These are phyloP conservation scores for Atethmia centrago DNA, from an alignment of 2,888 invertebrate species.

Conservation along the genomic window DNA sequence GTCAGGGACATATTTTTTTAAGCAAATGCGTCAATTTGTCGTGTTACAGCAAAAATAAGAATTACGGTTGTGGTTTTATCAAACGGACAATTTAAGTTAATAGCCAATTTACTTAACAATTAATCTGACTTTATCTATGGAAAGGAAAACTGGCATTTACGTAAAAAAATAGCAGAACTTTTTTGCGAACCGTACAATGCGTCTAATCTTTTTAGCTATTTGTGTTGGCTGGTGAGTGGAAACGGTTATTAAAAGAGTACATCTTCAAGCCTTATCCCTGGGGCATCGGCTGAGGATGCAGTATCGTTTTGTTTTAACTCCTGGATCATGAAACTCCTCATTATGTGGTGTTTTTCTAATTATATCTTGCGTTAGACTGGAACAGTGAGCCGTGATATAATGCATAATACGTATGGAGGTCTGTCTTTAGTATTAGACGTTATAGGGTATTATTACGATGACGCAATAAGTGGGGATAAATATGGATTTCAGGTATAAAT, in stretches of 20 bases:
- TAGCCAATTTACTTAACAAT: too few relatives aligned
- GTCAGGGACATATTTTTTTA: neutral
- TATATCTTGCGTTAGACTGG: constrained; percentile 40
- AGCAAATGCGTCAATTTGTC: too few relatives aligned
- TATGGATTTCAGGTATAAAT: neutral
- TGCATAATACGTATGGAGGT: constrained; percentile 24
- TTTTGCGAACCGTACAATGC: constrained; percentile 76
- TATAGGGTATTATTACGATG: neutral
- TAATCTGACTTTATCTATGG: neutral
- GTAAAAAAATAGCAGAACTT: neutral
- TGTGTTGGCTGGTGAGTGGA: constrained; percentile 83
- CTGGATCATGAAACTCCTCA: constrained; percentile 61
- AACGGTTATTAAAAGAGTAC: constrained; percentile 87
- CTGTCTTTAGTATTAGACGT: neutral
- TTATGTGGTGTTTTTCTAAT: constrained; percentile 68
- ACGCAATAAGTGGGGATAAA: neutral
- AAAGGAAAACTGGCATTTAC: neutral
- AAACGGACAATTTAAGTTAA: neutral
- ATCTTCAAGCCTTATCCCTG: constrained; percentile 73
- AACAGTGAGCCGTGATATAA: constrained; percentile 25
- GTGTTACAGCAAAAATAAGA: neutral
- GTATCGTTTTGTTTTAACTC: constrained; percentile 59
- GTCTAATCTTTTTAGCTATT: constrained; percentile 87
- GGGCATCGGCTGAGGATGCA: constrained; percentile 66
- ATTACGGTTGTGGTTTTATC: neutral